Conservation (phyloP, 2,797 vertebrate genomes). For the Tadarida brasiliensis region DNA sequence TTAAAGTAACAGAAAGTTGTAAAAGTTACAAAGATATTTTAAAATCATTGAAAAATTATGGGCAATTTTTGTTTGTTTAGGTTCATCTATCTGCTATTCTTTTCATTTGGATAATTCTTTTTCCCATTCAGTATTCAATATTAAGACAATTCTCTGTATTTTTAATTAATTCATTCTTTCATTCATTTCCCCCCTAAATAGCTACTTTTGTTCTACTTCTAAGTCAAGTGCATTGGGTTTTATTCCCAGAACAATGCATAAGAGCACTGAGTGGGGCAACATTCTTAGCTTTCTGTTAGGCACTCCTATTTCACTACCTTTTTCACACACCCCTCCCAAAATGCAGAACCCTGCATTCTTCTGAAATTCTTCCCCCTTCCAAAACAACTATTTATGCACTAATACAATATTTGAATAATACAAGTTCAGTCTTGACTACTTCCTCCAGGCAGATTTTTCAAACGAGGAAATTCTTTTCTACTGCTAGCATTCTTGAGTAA, state of each 20-base stretch:
- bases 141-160: background rate
- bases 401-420: conserved; percentile 78
- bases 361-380: conserved; percentile 70
- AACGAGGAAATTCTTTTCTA: conserved; percentile 77
- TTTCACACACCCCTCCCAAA: background rate
- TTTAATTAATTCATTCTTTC: conserved; percentile 12
- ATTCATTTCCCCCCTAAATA: background rate
- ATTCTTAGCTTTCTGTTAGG: background rate
- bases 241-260: background rate
- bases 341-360: conserved; percentile 66
- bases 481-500: conserved; percentile 78
- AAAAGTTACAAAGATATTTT: conserved; percentile 39
- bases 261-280: background rate
- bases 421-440: conserved; percentile 77
- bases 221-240: conserved; percentile 14
- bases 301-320: background rate
- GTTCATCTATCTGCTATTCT: conserved; percentile 17
- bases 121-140: conserved; percentile 5
- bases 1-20: conserved; percentile 16
- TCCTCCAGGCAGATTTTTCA: conserved; percentile 79
- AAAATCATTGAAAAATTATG: conserved; percentile 60
- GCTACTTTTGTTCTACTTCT: background rate
- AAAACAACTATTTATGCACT: conserved; percentile 76
- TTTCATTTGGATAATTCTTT: conserved; percentile 54
- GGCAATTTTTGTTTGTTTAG: background rate